Evolutionary conservation across 2,113 vertebrate species (phyloP).

Genomic region (Strix aluco): DNA sequence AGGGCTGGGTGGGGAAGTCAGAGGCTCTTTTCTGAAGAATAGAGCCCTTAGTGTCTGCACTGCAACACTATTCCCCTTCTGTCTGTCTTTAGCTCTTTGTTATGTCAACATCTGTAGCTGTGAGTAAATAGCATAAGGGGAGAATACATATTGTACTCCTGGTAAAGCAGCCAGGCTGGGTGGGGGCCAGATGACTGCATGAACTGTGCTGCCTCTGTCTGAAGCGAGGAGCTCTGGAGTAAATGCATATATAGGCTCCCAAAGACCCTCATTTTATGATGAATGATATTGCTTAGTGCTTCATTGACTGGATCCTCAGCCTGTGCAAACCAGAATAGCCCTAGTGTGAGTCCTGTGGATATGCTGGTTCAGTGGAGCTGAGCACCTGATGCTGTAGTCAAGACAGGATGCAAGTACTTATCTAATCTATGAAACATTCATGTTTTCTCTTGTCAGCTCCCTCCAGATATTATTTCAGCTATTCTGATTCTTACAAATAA

Average conservation of each 20-base stretch:
- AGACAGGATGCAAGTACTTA: rapidly evolving
- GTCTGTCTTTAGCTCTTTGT: constrained; percentile 69
- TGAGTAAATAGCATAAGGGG: constrained; percentile 54
- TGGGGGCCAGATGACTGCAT: neutral
- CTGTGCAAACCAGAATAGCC: neutral
- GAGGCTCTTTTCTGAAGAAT: constrained; percentile 46
- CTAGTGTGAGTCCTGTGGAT: neutral
- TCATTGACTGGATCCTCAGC: neutral
- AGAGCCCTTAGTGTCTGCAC: constrained; percentile 36
- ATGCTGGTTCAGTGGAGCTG: neutral
- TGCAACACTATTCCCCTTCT: constrained; percentile 47
- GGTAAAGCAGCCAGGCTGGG: constrained; percentile 19
- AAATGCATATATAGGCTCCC: neutral
- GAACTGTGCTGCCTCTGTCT: constrained; percentile 24
- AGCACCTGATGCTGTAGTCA: neutral
- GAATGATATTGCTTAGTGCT: neutral
- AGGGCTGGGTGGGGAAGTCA: constrained; percentile 40
- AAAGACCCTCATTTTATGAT: neutral
- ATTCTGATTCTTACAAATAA: neutral
- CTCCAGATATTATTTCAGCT: neutral
- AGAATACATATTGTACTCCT: constrained; percentile 48
- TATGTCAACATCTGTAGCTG: constrained; percentile 67
- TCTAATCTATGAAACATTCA: neutral
- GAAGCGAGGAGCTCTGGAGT: neutral
- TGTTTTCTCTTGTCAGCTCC: neutral